phyloP scores from a whole-genome alignment of 2,888 invertebrate genomes.

The Himalopsyche japonica region DNA sequence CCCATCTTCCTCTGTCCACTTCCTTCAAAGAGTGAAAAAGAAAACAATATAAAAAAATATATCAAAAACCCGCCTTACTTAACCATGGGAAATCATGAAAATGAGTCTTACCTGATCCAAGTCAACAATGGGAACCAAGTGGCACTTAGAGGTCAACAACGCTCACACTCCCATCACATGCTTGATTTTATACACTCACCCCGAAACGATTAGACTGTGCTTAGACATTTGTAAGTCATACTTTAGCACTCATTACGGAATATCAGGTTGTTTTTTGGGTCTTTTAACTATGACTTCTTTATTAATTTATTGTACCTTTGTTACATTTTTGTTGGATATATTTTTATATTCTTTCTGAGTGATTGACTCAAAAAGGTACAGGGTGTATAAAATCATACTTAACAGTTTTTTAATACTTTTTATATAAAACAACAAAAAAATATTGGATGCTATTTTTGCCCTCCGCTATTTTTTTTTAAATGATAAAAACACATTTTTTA shows the following conservation, averaged over 20 bases:
- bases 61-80: conserved; percentile 32
- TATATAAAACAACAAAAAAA: no score
- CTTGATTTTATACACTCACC: not conserved
- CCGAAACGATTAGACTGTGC: not conserved
- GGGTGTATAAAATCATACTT: not conserved
- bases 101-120: not conserved
- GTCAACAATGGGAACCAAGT: not conserved
- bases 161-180: conserved; percentile 6
- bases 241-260: not conserved
- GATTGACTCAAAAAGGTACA: not conserved
- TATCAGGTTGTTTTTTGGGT: not conserved
- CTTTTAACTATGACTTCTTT: not conserved
- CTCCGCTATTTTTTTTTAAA: no score
- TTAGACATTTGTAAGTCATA: not conserved
- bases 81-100: conserved; percentile 33
- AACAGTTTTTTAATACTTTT: not conserved
- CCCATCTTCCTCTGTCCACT: not conserved
- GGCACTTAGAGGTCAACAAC: conserved; percentile 12
- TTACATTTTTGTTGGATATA: not conserved
- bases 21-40: conserved; percentile 30
- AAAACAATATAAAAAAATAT: conserved; percentile 29
- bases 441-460: no score
- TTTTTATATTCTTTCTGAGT: not conserved
- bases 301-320: not conserved
- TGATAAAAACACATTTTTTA: no score